Evolutionary conservation across 2,113 vertebrate genomes (phyloP).

Genomic region (Oxyura jamaicensis): DNA sequence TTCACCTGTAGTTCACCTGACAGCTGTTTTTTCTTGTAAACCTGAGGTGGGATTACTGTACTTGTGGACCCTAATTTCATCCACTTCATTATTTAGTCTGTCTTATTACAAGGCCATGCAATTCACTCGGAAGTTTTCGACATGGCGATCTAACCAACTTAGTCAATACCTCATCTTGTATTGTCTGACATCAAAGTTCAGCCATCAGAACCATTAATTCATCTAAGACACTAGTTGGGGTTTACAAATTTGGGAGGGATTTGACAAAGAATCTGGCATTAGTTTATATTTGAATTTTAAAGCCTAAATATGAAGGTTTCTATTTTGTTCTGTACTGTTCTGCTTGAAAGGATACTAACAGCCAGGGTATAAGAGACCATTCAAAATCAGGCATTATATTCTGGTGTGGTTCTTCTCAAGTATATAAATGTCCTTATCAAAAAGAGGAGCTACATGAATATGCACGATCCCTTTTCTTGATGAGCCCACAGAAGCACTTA

Average conservation of each 20-base stretch:
- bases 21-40: not conserved
- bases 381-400: not conserved
- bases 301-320: slow-evolving; percentile 19
- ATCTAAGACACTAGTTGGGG: not conserved
- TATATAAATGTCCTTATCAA: not conserved
- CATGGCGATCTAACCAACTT: not conserved
- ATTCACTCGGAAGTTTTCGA: not conserved
- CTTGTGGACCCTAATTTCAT: not conserved
- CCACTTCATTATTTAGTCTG: not conserved
- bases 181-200: slow-evolving; percentile 20
- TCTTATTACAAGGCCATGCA: not conserved
- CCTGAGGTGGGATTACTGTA: not conserved
- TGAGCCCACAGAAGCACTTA: not conserved
- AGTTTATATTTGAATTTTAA: not conserved
- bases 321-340: slow-evolving; percentile 46
- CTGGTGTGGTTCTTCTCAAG: not conserved
- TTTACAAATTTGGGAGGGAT: slow-evolving; percentile 28
- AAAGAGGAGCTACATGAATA: not conserved
- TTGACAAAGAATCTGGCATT: not conserved
- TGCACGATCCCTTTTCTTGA: not conserved
- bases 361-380: not conserved
- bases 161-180: slow-evolving; percentile 21
- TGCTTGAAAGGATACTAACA: not conserved
- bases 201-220: slow-evolving; percentile 57
- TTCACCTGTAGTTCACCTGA: not conserved